These are phyloP conservation scores for Pelagia noctiluca DNA, from an alignment of 30 jellyfish, hydroid and myxozoan species.

Conservation along the genomic window DNA sequence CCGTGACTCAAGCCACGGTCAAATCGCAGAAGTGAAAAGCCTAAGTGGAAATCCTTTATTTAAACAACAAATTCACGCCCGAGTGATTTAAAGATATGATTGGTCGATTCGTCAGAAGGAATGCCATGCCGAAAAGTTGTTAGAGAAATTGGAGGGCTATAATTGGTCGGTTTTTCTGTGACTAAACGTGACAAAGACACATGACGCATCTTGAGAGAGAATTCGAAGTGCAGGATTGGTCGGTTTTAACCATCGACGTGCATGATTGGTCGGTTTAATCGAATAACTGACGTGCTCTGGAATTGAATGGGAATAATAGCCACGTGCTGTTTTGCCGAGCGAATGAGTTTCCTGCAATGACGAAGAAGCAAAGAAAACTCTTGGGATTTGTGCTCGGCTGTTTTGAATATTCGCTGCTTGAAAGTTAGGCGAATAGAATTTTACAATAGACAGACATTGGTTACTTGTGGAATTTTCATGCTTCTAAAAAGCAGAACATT, in stretches of 20 bases:
- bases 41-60: too few relatives aligned
- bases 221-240: too few relatives aligned
- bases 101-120: too few relatives aligned
- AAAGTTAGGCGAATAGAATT: slow-evolving; percentile 39
- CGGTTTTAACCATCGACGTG: slow-evolving; percentile 47
- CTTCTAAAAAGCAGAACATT: slow-evolving; percentile 6
- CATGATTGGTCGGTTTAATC: slow-evolving; percentile 69
- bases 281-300: slow-evolving; percentile 62
- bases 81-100: too few relatives aligned
- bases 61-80: slow-evolving; percentile 13
- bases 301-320: slow-evolving; percentile 74
- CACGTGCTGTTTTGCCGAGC: slow-evolving; percentile 88
- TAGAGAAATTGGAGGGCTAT: too few relatives aligned
- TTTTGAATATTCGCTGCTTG: slow-evolving; percentile 63
- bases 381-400: slow-evolving; percentile 57
- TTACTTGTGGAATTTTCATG: slow-evolving; percentile 31
- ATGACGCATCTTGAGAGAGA: too few relatives aligned
- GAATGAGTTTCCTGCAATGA: slow-evolving; percentile 69
- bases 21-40: too few relatives aligned
- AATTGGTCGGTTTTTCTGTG: too few relatives aligned
- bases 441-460: slow-evolving; percentile 24
- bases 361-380: slow-evolving; percentile 73
- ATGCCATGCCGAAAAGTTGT: too few relatives aligned
- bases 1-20: too few relatives aligned
- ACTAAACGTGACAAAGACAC: too few relatives aligned